Base-by-base conservation (phyloP, 2,888 invertebrate genomes). In the Clostera curtula region DNA sequence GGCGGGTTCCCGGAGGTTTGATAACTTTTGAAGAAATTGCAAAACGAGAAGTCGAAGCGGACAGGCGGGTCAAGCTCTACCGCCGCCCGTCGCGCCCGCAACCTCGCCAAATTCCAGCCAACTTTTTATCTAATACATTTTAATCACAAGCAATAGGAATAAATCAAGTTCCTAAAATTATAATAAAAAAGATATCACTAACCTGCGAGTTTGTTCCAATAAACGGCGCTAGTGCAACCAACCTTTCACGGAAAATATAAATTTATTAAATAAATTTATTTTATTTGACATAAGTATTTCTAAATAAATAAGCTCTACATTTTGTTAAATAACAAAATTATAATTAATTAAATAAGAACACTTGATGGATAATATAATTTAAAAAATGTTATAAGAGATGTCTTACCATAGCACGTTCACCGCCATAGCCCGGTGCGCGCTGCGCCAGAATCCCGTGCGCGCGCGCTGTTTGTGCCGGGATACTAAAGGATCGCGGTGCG, bases 391-490 rank as follows among this genome's bases (percentile, higher is more conserved):
- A 5, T 15, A 9, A 12, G 16, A 13, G 14, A 19, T 41, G 29
- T 51, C 73, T 80, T 70, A 82, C 82, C 79, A 77, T 55, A 80
- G 65, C 72, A 76, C 72, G 72, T 70, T 71, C 68, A 68, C 69
- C 68, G 79, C 79, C 82, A 83, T 83, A 72, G 76, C 74, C 71
- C 77, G 65, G 59, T 63, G 72, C 79, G 80, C 80, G 77, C 74
- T 64, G 73, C 79, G 80, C 76, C 53, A 57, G 60, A 60, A 55
- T 82, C 77, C 79, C 75, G 82, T 79, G 80, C 82, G 82, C 82
- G 80, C 82, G 77, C 79, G 79, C 77, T 61, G 82, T 76, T 66
- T 61, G 64, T 70, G 72, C 69, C 79, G 80, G 82, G 83, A 82
- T 72, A 82, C 80, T 80, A 77, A 72, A 65, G 77, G 76, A 72